Evolutionary conservation across 2,113 vertebrate species (phyloP), one percentile per base, ranked within the genome.

Genomic region (Typhlomys cinereus): DNA sequence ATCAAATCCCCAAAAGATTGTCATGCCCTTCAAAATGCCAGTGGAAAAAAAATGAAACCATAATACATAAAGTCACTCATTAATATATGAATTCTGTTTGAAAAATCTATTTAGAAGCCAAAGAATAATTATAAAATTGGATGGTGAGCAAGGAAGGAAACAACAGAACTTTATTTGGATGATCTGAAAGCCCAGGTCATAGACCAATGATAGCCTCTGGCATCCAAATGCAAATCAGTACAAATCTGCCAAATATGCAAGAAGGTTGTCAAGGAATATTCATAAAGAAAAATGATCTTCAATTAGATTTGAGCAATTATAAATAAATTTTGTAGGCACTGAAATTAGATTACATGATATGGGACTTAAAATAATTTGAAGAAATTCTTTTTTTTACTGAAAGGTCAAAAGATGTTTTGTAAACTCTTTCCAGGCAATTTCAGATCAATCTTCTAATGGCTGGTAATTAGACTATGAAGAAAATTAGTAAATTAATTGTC

Each of bases 401-500:
- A 95, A 93, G 80, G 78, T 94, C 17, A 21, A 44, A 54, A 97
- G 95, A 78, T 39, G 75, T 67, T 39, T 66, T 83, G 6, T 64
- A 41, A 94, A 92, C 31, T 86, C 36, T 84, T 94, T 81, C 50
- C 89, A 92, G 57, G 46, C 84, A 85, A 82, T 91, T 93, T 85
- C 88, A 91, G 25, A 80, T 85, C 75, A 93, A 92, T 82, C 25
- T 89, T 79, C 89, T 85, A 92, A 76, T 23, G 75, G 34, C 12
- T 85, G 20, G 52, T 90, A 91, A 94, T 84, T 93, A 94, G 20
- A 82, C 81, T 75, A 36, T 14, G 64, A 46, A n/a, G 83, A 46
- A 92, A 96, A 85, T 91, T 94, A 78, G 39, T 85, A 86, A 92
- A 74, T 57, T 96, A 88, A 94, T 57, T 90, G 64, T 48, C 10